A percentile compares a stretch with the other conserved stretches of the same genome.
These are phyloP conservation scores for Dugesia japonica DNA, from an alignment of 2,888 invertebrate species.

Conservation along the genomic window DNA sequence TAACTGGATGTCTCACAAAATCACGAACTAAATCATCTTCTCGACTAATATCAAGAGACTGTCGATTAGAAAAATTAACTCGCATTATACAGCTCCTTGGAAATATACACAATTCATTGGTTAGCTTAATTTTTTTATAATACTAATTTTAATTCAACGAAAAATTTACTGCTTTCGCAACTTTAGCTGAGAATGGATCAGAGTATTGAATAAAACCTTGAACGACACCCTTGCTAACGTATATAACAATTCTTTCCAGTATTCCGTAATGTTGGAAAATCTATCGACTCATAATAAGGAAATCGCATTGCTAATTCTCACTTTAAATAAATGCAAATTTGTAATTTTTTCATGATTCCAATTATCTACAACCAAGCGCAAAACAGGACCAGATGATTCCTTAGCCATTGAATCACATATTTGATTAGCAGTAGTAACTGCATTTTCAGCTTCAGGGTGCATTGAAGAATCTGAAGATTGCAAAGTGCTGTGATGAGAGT, in stretches of 20 bases:
- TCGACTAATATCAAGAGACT: background rate
- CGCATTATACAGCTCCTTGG: background rate
- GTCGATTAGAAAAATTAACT: conserved; percentile 8
- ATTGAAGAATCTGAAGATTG: background rate
- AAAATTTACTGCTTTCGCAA: background rate
- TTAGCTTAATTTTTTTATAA: too few species aligned
- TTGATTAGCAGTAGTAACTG: background rate
- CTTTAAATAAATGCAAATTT: conserved; percentile 10
- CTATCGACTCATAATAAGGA: background rate
- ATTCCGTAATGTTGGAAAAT: background rate
- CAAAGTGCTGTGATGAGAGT: background rate
- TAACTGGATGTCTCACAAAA: background rate
- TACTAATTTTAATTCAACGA: too few species aligned
- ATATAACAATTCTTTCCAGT: background rate
- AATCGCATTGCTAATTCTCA: too few species aligned
- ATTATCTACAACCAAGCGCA: background rate
- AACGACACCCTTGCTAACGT: background rate
- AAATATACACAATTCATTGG: background rate
- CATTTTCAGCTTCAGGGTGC: background rate
- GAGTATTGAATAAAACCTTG: background rate
- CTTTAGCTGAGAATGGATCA: background rate
- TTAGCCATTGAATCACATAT: background rate
- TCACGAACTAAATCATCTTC: background rate
- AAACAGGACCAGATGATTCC: background rate
- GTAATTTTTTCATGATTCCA: conserved; percentile 2